These are phyloP conservation scores for Macquaria australasica DNA, from an alignment of 2,113 vertebrate genomes.

Conservation along the genomic window DNA sequence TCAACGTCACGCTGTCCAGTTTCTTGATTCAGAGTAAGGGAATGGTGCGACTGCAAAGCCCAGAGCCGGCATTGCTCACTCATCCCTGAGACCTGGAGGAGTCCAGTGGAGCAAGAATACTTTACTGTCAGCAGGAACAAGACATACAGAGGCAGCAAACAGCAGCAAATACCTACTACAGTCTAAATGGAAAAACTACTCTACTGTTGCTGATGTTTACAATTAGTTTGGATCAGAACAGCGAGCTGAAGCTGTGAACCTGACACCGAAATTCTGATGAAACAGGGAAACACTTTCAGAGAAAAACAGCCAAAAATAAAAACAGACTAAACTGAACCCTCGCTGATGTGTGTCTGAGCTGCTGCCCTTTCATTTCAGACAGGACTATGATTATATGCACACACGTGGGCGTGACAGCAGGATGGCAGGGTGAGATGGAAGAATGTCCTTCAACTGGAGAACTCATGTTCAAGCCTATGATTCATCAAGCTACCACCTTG, in stretches of 20 bases:
- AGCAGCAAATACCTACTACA: not conserved
- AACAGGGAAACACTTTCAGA: no score
- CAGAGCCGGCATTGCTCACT: not conserved
- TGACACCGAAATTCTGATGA: not conserved
- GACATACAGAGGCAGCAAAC: conserved; percentile 2
- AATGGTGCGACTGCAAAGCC: not conserved
- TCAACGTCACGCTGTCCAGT: not conserved
- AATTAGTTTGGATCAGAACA: not conserved
- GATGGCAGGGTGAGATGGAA: not conserved
- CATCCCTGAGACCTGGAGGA: conserved; percentile 27
- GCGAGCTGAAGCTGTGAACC: no score
- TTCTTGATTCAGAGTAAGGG: conserved; percentile 6
- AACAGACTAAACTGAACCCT: not conserved
- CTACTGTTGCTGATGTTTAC: not conserved
- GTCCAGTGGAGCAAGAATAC: not conserved
- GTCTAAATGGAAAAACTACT: not conserved
- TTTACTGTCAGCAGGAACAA: conserved; percentile 36
- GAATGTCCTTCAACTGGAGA: not conserved
- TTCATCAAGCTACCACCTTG: not conserved
- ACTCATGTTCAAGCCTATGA: not conserved
- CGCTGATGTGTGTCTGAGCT: not conserved
- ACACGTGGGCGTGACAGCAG: conserved; percentile 2
- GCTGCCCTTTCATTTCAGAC: not conserved
- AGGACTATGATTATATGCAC: not conserved
- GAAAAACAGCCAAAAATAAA: not conserved